phyloP scores from a whole-genome alignment of 2,888 invertebrate species.

The Hydraecia micacea region DNA sequence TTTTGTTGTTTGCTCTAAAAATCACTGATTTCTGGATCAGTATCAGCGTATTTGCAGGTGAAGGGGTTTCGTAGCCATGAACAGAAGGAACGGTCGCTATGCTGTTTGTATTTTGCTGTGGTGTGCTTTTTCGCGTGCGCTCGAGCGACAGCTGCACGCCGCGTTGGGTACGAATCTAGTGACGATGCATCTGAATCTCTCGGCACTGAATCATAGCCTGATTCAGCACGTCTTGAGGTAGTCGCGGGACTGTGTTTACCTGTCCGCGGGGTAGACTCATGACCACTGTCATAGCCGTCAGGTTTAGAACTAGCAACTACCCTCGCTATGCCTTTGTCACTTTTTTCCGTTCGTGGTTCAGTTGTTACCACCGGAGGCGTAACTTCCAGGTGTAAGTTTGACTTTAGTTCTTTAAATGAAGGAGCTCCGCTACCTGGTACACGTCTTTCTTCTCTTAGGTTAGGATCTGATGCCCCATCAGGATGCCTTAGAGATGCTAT shows the following conservation, averaged over 20 bases:
- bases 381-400: conserved; percentile 86
- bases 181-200: conserved; percentile 97
- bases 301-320: conserved; percentile 92
- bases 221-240: conserved; percentile 95
- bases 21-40: conserved; percentile 92
- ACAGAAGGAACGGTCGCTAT: conserved; percentile 93
- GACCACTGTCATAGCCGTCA: conserved; percentile 95
- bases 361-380: conserved; percentile 90
- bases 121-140: conserved; percentile 90
- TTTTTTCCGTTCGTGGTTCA: conserved; percentile 91
- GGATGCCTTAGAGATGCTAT: conserved; percentile 95
- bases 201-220: conserved; percentile 97
- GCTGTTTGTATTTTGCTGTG: conserved; percentile 92
- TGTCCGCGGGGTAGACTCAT: conserved; percentile 95
- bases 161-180: conserved; percentile 92
- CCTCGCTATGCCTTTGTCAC: conserved; percentile 92
- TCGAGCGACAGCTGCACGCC: conserved; percentile 87
- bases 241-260: conserved; percentile 95
- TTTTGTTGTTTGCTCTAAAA: conserved; percentile 81
- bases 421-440: conserved; percentile 92
- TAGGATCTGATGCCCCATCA: conserved; percentile 98
- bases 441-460: conserved; percentile 93
- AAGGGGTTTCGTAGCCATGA: conserved; percentile 94
- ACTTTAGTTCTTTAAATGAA: conserved; percentile 91
- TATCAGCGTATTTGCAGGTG: conserved; percentile 94